A percentile compares a stretch with the other conserved stretches of the same genome.
Conservation (phyloP, 1,140 invertebrate species). For the Bursaphelenchus mucronatus region DNA sequence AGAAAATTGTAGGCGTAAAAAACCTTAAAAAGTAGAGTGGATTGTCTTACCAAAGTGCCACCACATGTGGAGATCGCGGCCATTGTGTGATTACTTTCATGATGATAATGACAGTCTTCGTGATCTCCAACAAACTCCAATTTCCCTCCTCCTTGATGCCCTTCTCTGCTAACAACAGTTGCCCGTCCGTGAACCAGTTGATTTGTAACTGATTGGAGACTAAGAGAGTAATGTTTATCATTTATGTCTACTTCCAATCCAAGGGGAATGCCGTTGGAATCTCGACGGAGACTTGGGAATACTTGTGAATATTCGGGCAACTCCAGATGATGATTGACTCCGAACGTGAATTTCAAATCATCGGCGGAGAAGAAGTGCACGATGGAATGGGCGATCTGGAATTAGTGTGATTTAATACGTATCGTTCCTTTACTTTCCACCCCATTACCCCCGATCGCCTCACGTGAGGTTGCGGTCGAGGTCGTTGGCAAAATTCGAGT, state of each 20-base stretch:
- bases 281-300: conserved; percentile 34
- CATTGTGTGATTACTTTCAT: conserved; percentile 49
- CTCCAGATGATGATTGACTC: conserved; percentile 39
- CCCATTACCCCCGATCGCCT: no score
- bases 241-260: conserved; percentile 32
- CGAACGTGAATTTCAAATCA: conserved; percentile 57
- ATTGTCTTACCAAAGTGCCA: conserved; percentile 39
- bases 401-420: conserved; percentile 12
- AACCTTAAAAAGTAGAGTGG: not conserved
- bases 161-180: conserved; percentile 48
- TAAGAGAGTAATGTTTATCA: conserved; percentile 29
- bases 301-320: conserved; percentile 52
- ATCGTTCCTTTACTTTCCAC: not conserved
- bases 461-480: no score
- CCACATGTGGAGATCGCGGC: conserved; percentile 58
- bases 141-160: conserved; percentile 37
- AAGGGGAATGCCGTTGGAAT: conserved; percentile 28
- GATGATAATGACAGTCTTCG: conserved; percentile 54
- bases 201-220: conserved; percentile 40
- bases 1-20: not conserved
- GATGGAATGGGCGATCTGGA: conserved; percentile 40
- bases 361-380: conserved; percentile 57
- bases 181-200: conserved; percentile 43
- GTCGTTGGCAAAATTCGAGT: no score
- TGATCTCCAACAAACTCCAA: conserved; percentile 21